These are phyloP conservation scores for Teleiodes luculella DNA, from an alignment of 2,888 invertebrate species.

Conservation along the genomic window DNA sequence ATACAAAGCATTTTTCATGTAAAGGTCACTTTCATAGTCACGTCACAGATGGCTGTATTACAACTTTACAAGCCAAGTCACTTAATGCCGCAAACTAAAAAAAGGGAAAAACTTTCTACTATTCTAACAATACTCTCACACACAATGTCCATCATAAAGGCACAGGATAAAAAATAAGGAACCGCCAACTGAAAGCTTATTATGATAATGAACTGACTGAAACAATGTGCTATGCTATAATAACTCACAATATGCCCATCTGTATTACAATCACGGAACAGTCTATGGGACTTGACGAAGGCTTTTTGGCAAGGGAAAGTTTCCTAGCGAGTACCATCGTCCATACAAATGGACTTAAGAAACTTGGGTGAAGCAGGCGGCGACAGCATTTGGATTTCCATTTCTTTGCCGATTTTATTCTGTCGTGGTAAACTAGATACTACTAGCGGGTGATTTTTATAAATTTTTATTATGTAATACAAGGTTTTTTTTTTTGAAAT, in stretches of 20 bases:
- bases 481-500: no score
- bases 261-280: constrained; percentile 67
- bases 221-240: constrained; percentile 8
- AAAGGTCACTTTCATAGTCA: no score
- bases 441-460: neutral
- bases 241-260: constrained; percentile 35
- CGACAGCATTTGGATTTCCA: neutral
- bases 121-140: no score
- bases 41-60: no score
- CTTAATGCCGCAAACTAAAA: no score
- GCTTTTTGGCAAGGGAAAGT: constrained; percentile 67
- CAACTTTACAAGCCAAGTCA: no score
- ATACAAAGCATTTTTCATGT: no score
- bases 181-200: neutral
- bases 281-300: constrained; percentile 72
- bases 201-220: constrained; percentile 9
- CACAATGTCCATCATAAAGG: neutral
- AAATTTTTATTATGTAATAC: no score
- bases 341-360: constrained; percentile 59
- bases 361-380: neutral
- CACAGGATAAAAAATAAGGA: neutral
- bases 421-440: no score
- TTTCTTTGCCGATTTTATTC: neutral
- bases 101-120: no score
- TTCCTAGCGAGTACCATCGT: constrained; percentile 49